Conservation (phyloP, 2,888 invertebrate species). For the Ochropacha duplaris region DNA sequence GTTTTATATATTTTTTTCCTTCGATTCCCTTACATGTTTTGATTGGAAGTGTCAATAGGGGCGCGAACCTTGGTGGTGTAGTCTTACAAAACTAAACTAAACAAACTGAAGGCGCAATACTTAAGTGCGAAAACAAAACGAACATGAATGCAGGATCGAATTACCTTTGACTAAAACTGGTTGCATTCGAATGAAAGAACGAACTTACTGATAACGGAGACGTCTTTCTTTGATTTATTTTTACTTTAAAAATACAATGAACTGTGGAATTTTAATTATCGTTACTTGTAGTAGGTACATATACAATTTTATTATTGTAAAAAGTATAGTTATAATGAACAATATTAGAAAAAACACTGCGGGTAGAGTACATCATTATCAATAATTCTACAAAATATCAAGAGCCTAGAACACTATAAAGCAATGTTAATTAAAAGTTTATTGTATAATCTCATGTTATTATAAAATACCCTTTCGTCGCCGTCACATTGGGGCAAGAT, state of each 20-base stretch:
- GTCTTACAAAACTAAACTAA: conserved; percentile 73
- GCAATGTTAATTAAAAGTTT: no score
- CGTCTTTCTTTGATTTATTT: conserved; percentile 27
- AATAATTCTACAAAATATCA: no score
- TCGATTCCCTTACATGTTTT: conserved; percentile 65
- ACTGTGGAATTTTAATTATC: background rate
- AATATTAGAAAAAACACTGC: no score
- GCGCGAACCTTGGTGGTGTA: conserved; percentile 68
- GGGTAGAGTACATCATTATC: no score
- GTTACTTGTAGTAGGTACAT: no score
- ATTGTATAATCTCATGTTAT: no score
- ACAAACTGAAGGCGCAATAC: conserved; percentile 74
- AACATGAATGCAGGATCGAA: conserved; percentile 71
- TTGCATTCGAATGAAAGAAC: conserved; percentile 70
- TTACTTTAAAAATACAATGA: conserved; percentile 8
- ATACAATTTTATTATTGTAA: no score
- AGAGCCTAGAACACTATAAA: no score
- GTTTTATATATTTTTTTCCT: conserved; percentile 26
- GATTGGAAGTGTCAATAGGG: conserved; percentile 80
- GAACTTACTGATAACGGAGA: conserved; percentile 38
- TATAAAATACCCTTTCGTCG: no score
- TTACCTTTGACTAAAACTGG: conserved; percentile 75
- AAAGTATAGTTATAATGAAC: background rate
- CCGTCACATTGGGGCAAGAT: no score
- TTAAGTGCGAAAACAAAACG: conserved; percentile 80